Evolutionary conservation across 1,140 invertebrate genomes (phyloP), one percentile per base, ranked within the genome.

Genomic region (Druon quercuslanigerum): DNA sequence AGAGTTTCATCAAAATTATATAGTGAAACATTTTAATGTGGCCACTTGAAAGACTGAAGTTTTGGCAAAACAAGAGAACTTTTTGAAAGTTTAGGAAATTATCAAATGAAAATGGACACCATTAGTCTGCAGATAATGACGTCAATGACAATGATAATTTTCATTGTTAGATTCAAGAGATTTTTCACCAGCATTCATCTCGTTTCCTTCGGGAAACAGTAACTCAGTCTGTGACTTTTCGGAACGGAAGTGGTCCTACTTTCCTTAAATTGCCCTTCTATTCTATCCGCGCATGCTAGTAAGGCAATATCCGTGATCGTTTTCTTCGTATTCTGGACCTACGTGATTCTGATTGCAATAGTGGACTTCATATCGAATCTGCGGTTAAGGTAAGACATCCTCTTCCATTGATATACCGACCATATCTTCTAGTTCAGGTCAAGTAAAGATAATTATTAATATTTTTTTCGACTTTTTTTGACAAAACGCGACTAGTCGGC

Each of bases 221-320:
- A 66, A 66, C 60, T 66, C 60, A 66, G 46, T 66, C 60, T 33
- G 33, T 66, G 25, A 33, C 40, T 66, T 66, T 66, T 14, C 60
- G 33, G 60, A 40, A 66, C 60, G 60, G 60, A 66, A 66, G 60
- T 66, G 25, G 60, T 66, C 60, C 25, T 66, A 66, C 25, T 66
- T 13, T 66, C 60, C 25, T 33, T 16, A 66, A 13, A 16, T 66
- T 66, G 46, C 40, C 60, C 40, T 66, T 66, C 60, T 66, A 66
- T 14, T 66, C 25, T 66, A 3, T 66, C 7, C 40, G 33, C 11
- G 54, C 54, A 54, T 25, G 40, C 60, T 66, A 40, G 60, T 66
- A 46, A 66, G 14, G 40, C 60, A 66, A 66, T 66, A 66, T 20
- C n/a, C 40, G 17, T 7, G 60, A 66, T 66, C 25, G 20, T 33